phyloP scores from a whole-genome alignment of 2,113 vertebrate species.

The Pollimyrus isidori region DNA sequence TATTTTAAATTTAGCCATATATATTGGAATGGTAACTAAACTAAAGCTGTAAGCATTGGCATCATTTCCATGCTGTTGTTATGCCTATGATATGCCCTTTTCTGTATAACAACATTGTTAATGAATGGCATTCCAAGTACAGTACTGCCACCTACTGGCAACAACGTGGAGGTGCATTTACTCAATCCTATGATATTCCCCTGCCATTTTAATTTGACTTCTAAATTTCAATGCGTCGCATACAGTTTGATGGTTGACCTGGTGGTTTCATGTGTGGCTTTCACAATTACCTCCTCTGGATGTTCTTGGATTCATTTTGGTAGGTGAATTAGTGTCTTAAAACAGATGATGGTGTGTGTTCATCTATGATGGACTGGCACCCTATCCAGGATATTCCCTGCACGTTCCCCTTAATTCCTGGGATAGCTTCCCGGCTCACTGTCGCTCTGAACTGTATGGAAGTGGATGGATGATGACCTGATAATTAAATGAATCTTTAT shows the following conservation, averaged over 20 bases:
- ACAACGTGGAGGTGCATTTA: neutral
- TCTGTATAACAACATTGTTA: neutral
- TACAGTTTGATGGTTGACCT: neutral
- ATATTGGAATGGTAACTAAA: neutral
- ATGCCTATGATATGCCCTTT: neutral
- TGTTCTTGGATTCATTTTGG: neutral
- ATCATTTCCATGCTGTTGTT: neutral
- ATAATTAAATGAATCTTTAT: neutral
- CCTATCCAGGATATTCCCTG: neutral
- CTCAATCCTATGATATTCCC: neutral
- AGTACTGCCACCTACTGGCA: slow-evolving; percentile 18
- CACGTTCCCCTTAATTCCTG: neutral
- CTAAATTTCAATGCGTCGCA: neutral
- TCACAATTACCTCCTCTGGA: neutral
- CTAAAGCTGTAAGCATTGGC: neutral
- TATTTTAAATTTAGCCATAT: neutral
- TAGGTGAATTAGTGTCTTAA: neutral
- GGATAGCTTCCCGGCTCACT: neutral
- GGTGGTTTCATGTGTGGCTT: neutral
- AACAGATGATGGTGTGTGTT: neutral
- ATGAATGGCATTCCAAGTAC: slow-evolving; percentile 3
- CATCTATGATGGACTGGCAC: neutral
- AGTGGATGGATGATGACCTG: neutral
- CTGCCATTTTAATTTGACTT: neutral
- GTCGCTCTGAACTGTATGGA: neutral